Base-by-base conservation (phyloP, 1,140 invertebrate species). In the Pseudomyrmex dendroicus region DNA sequence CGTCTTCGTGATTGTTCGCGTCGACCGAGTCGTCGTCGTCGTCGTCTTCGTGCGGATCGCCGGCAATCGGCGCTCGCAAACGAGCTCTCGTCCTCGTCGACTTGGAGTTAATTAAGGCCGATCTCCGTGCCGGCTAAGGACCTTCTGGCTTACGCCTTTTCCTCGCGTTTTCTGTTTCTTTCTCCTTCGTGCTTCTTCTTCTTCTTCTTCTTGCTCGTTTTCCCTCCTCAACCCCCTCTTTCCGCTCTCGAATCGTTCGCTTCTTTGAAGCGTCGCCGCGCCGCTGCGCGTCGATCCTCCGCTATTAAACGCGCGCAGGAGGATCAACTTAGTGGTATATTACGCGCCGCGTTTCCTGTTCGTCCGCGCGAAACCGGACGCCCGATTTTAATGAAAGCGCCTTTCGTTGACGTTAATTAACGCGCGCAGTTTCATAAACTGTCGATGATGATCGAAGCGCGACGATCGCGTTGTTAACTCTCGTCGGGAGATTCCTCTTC, bases 91-190 rank as follows among this genome's bases (percentile, higher is more conserved):
- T 80, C 84, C 67, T 92, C 91, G 89, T 76, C 89, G 84, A 90
- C 90, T 72, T 90, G 70, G 89, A 94, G 93, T 93, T 94, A 94
- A 94, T 94, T 94, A 94, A 94, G 93, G 90, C 91, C 90, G 92
- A 93, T 94, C 93, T 90, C 91, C 87, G 87, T 73, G 83, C 86
- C 83, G 86, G 89, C 90, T 92, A 90, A 92, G 91, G 90, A 93
- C 90, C 91, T 92, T 92, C 92, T 92, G 90, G 89, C 90, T 93
- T 93, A 91, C 91, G 91, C 90, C 84, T 80, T 72, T 80, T 80
- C 76, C 66, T 80, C 54, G 50, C 66, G 20, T 80, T 35, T 35
- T 80, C 56, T n/a, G 13, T 50, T 44, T 35, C 52, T 10, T 56
- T 73, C 82, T 87, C 84, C 20, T 13, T 64, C 73, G 84, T 20